Evolutionary conservation across 1,140 invertebrate genomes (phyloP).

Genomic region (Aphelinus atriplicis): DNA sequence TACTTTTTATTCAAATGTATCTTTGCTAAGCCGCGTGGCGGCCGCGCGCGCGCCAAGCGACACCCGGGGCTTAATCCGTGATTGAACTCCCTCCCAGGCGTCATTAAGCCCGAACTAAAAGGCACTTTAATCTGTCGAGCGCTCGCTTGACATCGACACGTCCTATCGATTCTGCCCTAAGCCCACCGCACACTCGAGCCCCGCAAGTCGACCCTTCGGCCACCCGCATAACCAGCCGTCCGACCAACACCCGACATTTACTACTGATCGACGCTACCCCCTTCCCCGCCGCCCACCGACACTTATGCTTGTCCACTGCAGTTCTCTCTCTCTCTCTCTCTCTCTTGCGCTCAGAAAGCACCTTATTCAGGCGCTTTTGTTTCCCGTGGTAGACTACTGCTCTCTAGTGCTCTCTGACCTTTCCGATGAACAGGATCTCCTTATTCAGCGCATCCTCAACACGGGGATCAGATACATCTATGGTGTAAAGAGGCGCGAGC

Average conservation of each 20-base stretch:
- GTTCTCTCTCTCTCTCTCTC: too few species aligned
- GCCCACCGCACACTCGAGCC: constrained; percentile 36
- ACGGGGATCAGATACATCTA: too few species aligned
- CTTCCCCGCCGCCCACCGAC: too few species aligned
- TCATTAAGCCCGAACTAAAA: constrained; percentile 62
- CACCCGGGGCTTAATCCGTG: constrained; percentile 54
- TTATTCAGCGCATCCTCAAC: too few species aligned
- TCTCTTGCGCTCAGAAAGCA: too few species aligned
- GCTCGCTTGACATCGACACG: constrained; percentile 51
- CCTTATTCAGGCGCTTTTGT: too few species aligned
- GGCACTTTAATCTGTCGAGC: constrained; percentile 56
- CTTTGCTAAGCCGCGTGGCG: background rate
- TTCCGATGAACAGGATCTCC: too few species aligned
- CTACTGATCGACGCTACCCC: constrained; percentile 14
- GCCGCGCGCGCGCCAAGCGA: background rate
- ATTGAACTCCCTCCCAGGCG: constrained; percentile 60
- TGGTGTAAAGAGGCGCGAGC: too few species aligned
- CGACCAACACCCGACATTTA: constrained; percentile 49
- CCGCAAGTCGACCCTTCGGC: constrained; percentile 52
- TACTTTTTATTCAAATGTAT: constrained; percentile 15
- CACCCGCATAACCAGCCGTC: constrained; percentile 49
- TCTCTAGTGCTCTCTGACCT: too few species aligned
- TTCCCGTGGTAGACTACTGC: too few species aligned
- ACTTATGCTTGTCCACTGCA: too few species aligned
- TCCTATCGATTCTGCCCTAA: constrained; percentile 60